A percentile compares a stretch with the other conserved stretches of the same genome.
Conservation (phyloP, 1,140 invertebrate species). For the Diabrotica virgifera region DNA sequence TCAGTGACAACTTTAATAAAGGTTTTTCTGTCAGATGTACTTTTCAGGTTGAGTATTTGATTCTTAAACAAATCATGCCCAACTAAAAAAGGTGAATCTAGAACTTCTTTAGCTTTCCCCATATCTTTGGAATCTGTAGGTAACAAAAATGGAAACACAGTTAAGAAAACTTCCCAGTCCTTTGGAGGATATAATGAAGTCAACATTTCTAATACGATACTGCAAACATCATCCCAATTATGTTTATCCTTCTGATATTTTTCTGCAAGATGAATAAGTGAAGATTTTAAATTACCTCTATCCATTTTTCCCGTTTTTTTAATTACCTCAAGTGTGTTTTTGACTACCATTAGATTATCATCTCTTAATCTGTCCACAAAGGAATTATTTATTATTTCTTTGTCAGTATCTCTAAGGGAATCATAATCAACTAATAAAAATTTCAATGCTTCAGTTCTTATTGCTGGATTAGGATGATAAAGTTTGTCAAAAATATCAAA, state of each 20-base stretch:
- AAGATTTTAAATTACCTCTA: conserved; percentile 22
- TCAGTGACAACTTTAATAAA: conserved; percentile 5
- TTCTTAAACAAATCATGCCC: conserved; percentile 12
- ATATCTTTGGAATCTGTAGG: conserved; percentile 52
- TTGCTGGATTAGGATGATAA: conserved; percentile 60
- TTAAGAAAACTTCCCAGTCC: conserved; percentile 46
- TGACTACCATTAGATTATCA: conserved; percentile 55
- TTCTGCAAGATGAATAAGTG: conserved; percentile 26
- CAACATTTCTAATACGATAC: conserved; percentile 13
- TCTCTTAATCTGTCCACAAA: conserved; percentile 58
- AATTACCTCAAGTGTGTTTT: conserved; percentile 48
- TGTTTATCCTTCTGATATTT: conserved; percentile 26
- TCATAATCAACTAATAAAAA: conserved; percentile 54
- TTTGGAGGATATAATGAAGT: conserved; percentile 9
- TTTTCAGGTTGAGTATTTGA: conserved; percentile 4
- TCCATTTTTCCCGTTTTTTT: conserved; percentile 19
- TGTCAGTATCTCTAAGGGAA: conserved; percentile 51
- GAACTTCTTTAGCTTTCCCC: conserved; percentile 50
- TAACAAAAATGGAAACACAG: conserved; percentile 59
- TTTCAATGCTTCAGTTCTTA: conserved; percentile 61
- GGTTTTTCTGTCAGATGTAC: background rate
- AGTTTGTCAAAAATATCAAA: conserved; percentile 63
- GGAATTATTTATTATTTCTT: conserved; percentile 56
- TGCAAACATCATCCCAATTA: conserved; percentile 19
- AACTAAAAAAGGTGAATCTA: conserved; percentile 32